A percentile compares a stretch with the other conserved stretches of the same genome.
phyloP scores from a whole-genome alignment of 2,888 invertebrate species.

The Tetanocera ferruginea region DNA sequence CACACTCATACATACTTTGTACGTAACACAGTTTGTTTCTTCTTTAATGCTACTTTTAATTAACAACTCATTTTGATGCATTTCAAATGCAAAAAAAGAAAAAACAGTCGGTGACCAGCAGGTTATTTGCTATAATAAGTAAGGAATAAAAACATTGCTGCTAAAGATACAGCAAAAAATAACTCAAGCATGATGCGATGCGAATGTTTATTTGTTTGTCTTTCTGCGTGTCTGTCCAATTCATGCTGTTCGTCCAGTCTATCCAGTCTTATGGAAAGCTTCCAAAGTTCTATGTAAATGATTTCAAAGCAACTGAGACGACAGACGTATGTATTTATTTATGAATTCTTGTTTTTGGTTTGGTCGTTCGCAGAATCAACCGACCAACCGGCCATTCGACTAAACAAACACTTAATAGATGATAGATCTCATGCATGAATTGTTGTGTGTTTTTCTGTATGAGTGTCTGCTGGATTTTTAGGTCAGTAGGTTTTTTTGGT shows the following conservation, averaged over 20 bases:
- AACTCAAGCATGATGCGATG: neutral
- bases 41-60: no score
- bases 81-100: no score
- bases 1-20: no score
- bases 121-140: no score
- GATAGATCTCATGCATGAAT: neutral
- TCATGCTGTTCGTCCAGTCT: neutral
- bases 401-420: neutral
- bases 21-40: no score
- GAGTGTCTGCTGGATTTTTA: conserved; percentile 6
- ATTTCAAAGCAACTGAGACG: neutral
- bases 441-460: neutral
- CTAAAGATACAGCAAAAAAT: no score
- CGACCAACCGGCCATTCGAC: neutral
- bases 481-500: conserved; percentile 12
- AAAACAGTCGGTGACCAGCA: neutral
- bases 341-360: neutral
- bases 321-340: no score
- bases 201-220: neutral
- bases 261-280: neutral
- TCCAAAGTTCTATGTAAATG: conserved; percentile 5
- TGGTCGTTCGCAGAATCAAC: neutral
- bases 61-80: no score
- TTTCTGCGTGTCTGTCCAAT: neutral
- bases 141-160: no score